A percentile compares a stretch with the other conserved stretches of the same genome.
Evolutionary conservation across 2,888 invertebrate genomes (phyloP).

Genomic region (Lasioglossum vierecki): DNA sequence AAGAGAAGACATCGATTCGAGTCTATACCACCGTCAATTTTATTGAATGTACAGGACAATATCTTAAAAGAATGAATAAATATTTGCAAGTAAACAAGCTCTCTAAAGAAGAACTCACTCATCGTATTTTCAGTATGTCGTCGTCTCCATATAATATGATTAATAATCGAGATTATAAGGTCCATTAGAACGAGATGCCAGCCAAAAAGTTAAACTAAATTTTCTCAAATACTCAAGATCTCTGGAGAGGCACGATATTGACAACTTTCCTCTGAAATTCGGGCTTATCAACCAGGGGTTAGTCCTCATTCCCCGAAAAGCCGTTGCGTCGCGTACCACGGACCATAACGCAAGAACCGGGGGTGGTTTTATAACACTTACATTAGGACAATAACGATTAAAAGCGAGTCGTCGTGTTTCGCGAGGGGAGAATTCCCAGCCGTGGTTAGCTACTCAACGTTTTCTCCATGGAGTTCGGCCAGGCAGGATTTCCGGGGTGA

Average conservation of each 20-base stretch:
- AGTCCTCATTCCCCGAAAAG: slow-evolving; percentile 42
- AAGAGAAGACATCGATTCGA: not conserved
- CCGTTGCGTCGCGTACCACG: slow-evolving; percentile 56
- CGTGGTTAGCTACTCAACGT: slow-evolving; percentile 51
- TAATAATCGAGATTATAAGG: not conserved
- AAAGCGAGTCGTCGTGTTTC: slow-evolving; percentile 61
- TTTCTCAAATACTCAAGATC: not conserved
- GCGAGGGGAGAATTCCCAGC: slow-evolving; percentile 39
- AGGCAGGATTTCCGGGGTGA: not conserved
- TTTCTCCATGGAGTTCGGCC: slow-evolving; percentile 50
- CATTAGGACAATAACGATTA: slow-evolving; percentile 77
- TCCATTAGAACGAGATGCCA: too few relatives aligned
- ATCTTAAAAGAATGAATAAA: not conserved
- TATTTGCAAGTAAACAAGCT: not conserved
- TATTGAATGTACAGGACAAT: not conserved
- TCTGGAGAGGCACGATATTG: not conserved
- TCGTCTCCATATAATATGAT: not conserved
- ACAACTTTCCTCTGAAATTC: slow-evolving; percentile 63
- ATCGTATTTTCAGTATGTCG: not conserved
- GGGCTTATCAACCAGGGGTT: slow-evolving; percentile 65
- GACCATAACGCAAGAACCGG: slow-evolving; percentile 65
- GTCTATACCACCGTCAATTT: not conserved
- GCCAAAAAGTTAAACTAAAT: not conserved
- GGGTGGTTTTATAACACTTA: slow-evolving; percentile 72
- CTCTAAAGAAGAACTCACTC: not conserved